A percentile compares a stretch with the other conserved stretches of the same genome.
Conservation (phyloP, 2,113 vertebrate species). For the Bubo scandiacus region DNA sequence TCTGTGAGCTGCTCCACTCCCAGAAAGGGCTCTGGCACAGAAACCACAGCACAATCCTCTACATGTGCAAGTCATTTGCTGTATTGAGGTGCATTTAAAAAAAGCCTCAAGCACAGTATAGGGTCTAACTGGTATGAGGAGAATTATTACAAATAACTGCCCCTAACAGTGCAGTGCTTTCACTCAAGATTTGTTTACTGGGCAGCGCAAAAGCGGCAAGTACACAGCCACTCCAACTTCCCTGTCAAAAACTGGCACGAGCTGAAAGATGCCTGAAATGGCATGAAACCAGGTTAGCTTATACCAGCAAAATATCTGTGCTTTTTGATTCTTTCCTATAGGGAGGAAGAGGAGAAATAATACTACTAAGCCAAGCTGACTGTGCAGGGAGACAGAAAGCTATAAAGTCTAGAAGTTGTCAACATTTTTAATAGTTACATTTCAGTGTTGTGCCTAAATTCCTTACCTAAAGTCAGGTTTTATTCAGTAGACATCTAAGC, state of each 20-base stretch:
- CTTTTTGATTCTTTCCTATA: not conserved
- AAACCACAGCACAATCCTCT: not conserved
- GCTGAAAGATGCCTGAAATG: not conserved
- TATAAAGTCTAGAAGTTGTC: not conserved
- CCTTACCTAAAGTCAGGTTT: not conserved
- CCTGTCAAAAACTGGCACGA: not conserved
- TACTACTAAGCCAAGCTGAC: not conserved
- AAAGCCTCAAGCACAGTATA: not conserved
- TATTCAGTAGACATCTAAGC: not conserved
- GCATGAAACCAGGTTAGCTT: not conserved
- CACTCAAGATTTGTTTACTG: too few relatives aligned
- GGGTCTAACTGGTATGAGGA: rapidly evolving
- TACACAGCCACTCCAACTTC: not conserved
- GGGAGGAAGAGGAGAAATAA: not conserved
- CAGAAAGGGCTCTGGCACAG: not conserved
- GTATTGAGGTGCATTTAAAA: rapidly evolving
- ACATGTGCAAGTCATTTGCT: rapidly evolving
- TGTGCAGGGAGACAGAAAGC: not conserved
- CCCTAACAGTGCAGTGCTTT: not conserved
- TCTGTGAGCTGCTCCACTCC: not conserved
- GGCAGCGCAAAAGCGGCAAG: not conserved
- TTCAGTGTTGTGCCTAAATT: not conserved
- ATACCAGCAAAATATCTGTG: not conserved
- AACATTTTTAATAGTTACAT: not conserved
- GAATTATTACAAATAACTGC: not conserved